These are phyloP conservation scores for Leucania comma DNA, from an alignment of 2,888 invertebrate genomes.

Conservation along the genomic window DNA sequence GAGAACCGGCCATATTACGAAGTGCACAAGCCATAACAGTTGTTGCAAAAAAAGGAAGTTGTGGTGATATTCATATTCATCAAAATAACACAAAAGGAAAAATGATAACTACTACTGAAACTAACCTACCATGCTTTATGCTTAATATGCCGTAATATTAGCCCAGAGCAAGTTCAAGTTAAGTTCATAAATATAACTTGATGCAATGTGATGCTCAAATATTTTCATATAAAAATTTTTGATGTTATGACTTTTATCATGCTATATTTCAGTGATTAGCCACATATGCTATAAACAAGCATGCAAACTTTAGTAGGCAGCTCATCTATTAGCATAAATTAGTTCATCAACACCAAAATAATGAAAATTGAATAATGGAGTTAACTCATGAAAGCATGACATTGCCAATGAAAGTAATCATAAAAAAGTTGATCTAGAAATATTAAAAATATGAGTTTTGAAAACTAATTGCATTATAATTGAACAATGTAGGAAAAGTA, in stretches of 20 bases:
- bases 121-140: neutral
- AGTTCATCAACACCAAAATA: constrained; percentile 17
- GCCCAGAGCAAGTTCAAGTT: neutral
- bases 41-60: neutral
- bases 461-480: neutral
- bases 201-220: neutral
- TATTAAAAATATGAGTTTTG: neutral
- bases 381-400: constrained; percentile 32
- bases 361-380: constrained; percentile 33
- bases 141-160: neutral
- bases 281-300: neutral
- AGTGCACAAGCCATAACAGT: neutral
- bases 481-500: neutral
- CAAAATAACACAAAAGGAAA: neutral
- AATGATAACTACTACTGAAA: too few relatives aligned
- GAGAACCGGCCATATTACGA: too few relatives aligned
- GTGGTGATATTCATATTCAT: neutral
- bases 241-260: neutral
- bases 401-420: constrained; percentile 9
- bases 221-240: neutral
- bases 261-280: neutral
- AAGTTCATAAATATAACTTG: constrained; percentile 3
- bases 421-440: neutral
- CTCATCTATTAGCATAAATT: constrained; percentile 27
- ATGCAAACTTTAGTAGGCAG: constrained; percentile 1